Conservation (phyloP, 2,797 vertebrate genomes). For the Chaetophractus vellerosus region DNA sequence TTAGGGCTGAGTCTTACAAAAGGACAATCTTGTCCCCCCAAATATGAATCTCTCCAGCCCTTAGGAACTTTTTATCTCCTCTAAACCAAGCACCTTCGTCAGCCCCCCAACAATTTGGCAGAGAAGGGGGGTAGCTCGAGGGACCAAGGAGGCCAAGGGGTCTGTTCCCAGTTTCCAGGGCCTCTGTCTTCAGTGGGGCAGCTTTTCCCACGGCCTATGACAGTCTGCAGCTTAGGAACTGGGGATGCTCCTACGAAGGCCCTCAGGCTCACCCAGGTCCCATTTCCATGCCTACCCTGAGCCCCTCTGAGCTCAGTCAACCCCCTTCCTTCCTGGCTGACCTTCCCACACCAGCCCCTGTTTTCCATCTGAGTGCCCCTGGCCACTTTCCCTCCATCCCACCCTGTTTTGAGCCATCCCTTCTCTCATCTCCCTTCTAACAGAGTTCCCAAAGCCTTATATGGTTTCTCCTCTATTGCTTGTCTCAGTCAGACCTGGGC, state of each 20-base stretch:
- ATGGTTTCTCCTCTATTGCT: background rate
- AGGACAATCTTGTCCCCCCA: background rate
- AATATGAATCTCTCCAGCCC: background rate
- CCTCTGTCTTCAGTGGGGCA: background rate
- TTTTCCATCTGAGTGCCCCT: background rate
- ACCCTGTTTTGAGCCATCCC: background rate
- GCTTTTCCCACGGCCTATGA: background rate
- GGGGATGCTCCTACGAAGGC: background rate
- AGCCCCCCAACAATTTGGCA: background rate
- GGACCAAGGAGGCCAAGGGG: background rate
- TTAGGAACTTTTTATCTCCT: background rate
- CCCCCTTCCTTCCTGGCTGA: background rate
- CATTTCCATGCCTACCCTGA: background rate
- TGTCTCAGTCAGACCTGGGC: background rate
- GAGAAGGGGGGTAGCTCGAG: background rate
- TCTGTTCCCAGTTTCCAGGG: background rate
- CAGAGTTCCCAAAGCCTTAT: background rate
- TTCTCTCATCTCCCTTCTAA: background rate
- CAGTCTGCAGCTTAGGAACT: background rate
- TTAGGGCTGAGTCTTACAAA: background rate
- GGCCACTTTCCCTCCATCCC: background rate
- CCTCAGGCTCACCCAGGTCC: background rate
- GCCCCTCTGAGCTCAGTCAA: background rate
- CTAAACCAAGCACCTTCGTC: background rate
- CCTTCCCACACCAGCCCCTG: background rate